Evolutionary conservation across 2,888 invertebrate genomes (phyloP), one percentile per base, ranked within the genome.

Genomic region (Cheilosia variabilis): DNA sequence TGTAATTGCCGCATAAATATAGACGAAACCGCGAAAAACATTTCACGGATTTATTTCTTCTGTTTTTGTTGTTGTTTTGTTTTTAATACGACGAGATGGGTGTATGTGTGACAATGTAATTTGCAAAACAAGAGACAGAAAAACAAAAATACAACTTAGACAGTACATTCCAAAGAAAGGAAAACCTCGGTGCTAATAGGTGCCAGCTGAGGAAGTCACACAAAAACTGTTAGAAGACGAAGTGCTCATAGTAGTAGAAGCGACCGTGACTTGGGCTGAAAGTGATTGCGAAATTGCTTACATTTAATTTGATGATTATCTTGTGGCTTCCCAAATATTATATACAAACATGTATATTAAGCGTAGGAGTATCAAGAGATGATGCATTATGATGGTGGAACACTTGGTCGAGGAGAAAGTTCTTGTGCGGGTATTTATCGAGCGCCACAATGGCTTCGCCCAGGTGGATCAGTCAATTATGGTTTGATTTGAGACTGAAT

Each of bases 1-100:
- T 65, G 17, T 82, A 77, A 82, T 82, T 72, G 82, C 66, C 71
- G n/a, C 82, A 82, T 82, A 66, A 82, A 58, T 65, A 71, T 34
- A 63, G 55, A 47, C 58, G 68, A 83, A 83, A 83, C 83, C 79
- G 83, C 73, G 68, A 71, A 83, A 77, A 72, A 68, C 52, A 63
- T 75, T 66, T 83, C 63, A 73, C 55, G 72, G 82, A 83, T 79
- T 83, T 52, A 62, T 63, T 57, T 45, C 19, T 60, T 10, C 45
- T 52, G 60, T 55, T 62, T 7, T 52, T 57, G 50, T 65, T 58
- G 17, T 41, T 13, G 22, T 47, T 17, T 53, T 10, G 15, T 15
- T 50, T 52, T 4, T 50, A 15, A 52, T 15, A 3, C n/a, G 6
- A 5, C n/a, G 31, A n/a, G 17, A 22, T 19, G 55, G 27, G 65